Percentiles rank a stretch among this genome's conserved stretches.
phyloP scores from a whole-genome alignment of 2,888 invertebrate genomes.

The Yponomeuta cagnagella region DNA sequence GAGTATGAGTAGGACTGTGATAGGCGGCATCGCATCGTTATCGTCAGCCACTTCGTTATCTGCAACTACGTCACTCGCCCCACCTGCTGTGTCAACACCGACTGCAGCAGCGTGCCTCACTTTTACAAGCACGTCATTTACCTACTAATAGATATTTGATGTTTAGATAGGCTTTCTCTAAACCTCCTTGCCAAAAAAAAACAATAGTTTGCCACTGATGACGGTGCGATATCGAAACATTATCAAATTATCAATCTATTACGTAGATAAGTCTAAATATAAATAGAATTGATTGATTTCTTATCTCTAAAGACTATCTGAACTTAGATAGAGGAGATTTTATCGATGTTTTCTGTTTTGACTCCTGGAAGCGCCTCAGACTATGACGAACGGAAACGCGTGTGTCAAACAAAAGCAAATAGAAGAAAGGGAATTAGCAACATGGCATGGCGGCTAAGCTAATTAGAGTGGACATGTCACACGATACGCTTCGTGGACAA shows the following conservation, averaged over 20 bases:
- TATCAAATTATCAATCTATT: background rate
- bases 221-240: background rate
- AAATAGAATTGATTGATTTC: background rate
- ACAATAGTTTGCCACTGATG: background rate
- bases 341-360: background rate
- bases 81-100: conserved; percentile 27
- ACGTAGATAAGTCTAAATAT: background rate
- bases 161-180: too few species aligned
- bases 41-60: conserved; percentile 56
- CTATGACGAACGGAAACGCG: background rate
- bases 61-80: conserved; percentile 46
- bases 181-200: background rate
- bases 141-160: background rate
- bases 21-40: conserved; percentile 38
- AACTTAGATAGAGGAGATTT: background rate
- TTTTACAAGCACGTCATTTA: background rate
- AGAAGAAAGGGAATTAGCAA: conserved; percentile 13
- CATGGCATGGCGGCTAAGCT: conserved; percentile 16
- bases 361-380: background rate
- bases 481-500: conserved; percentile 33
- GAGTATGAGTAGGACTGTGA: background rate
- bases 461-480: conserved; percentile 37
- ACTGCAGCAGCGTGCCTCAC: conserved; percentile 1
- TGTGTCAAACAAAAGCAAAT: conserved; percentile 3
- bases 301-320: background rate